Conservation (phyloP, 2,888 invertebrate genomes). For the Melinaea marsaeus region DNA sequence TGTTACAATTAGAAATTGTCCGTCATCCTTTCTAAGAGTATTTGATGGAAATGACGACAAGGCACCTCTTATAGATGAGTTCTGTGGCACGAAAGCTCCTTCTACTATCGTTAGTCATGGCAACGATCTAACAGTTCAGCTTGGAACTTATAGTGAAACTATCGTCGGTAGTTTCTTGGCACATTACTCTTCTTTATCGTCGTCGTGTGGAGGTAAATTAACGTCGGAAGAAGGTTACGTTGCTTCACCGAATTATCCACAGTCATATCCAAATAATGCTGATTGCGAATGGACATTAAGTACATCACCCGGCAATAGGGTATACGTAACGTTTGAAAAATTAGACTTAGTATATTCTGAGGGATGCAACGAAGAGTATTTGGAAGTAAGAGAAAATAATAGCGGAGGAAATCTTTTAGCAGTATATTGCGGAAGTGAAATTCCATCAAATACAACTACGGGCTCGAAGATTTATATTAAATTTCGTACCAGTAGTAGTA, state of each 20-base stretch:
- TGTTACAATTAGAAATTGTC: slow-evolving; percentile 48
- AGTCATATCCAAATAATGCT: slow-evolving; percentile 80
- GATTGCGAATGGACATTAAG: slow-evolving; percentile 85
- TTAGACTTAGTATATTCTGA: slow-evolving; percentile 85
- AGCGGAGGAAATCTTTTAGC: slow-evolving; percentile 80
- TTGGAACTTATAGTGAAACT: slow-evolving; percentile 52
- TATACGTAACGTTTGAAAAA: slow-evolving; percentile 80
- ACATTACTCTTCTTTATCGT: slow-evolving; percentile 64
- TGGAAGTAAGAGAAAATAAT: slow-evolving; percentile 86
- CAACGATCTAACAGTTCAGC: slow-evolving; percentile 76
- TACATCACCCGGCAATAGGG: slow-evolving; percentile 81
- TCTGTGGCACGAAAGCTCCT: slow-evolving; percentile 81
- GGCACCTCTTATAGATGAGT: slow-evolving; percentile 81
- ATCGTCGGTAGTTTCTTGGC: slow-evolving; percentile 57
- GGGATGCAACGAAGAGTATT: slow-evolving; percentile 89
- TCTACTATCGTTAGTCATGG: slow-evolving; percentile 84
- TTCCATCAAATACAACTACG: slow-evolving; percentile 80
- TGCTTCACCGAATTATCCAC: slow-evolving; percentile 91
- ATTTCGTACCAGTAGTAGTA: slow-evolving; percentile 81
- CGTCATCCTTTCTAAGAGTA: slow-evolving; percentile 70
- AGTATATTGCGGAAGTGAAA: slow-evolving; percentile 83
- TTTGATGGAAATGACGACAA: slow-evolving; percentile 82
- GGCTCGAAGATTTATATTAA: slow-evolving; percentile 82
- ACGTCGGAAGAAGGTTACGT: slow-evolving; percentile 84
- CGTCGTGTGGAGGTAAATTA: slow-evolving; percentile 90